Conservation (phyloP, 2,888 invertebrate species). For the Marasmarcha lunaedactyla region DNA sequence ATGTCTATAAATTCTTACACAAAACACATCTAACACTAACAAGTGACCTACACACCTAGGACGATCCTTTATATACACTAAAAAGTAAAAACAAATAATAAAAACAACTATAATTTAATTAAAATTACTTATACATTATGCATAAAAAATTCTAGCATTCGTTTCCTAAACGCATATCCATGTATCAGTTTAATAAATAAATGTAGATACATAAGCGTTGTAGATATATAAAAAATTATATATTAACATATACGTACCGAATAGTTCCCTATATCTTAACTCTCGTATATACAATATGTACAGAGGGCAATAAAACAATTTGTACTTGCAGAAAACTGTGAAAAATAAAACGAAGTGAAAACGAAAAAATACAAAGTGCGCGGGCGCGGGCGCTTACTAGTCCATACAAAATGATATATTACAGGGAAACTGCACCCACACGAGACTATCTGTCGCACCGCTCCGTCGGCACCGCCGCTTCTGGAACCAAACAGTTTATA, state of each 20-base stretch:
- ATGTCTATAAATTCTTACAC: constrained; percentile 34
- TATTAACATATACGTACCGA: constrained; percentile 48
- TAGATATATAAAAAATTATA: constrained; percentile 55
- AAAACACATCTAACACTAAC: constrained; percentile 40
- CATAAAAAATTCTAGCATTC: constrained; percentile 60
- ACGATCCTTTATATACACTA: constrained; percentile 36
- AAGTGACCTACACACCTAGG: constrained; percentile 35
- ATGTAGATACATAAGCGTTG: constrained; percentile 61
- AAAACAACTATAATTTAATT: constrained; percentile 65
- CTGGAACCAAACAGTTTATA: too few species aligned
- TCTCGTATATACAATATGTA: constrained; percentile 68
- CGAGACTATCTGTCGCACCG: constrained; percentile 48
- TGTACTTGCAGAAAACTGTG: constrained; percentile 69
- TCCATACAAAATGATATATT: constrained; percentile 31
- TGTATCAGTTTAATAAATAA: constrained; percentile 38
- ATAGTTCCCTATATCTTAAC: constrained; percentile 38
- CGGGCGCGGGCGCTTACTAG: constrained; percentile 22
- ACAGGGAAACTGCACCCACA: constrained; percentile 37
- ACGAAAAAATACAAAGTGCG: constrained; percentile 52
- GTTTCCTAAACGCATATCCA: constrained; percentile 42
- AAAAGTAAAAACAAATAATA: constrained; percentile 50
- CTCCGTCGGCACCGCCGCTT: constrained; percentile 11
- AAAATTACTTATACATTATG: constrained; percentile 56
- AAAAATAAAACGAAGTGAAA: constrained; percentile 43
- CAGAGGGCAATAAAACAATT: constrained; percentile 69